Conservation (phyloP, 2,797 vertebrate genomes). For the Pelodytes ibericus region DNA sequence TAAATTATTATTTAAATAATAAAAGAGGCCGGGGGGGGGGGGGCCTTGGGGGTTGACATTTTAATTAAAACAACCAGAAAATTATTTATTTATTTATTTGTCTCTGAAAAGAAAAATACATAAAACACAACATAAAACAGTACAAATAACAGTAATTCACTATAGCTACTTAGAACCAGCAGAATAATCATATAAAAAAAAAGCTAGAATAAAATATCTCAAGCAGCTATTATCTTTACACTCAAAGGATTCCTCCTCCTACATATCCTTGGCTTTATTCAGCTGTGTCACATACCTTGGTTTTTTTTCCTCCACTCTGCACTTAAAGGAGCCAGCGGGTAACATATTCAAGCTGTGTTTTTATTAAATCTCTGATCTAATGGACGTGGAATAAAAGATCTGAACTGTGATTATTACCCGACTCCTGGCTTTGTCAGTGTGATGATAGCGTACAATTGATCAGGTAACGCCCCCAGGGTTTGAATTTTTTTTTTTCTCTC, state of each 20-base stretch:
- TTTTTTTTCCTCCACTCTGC: neutral
- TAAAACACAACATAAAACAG: neutral
- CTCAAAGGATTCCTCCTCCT: neutral
- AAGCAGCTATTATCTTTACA: neutral
- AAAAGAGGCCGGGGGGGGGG: no score
- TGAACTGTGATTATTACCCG: neutral
- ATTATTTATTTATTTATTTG: no score
- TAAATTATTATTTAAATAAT: no score
- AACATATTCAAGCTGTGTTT: neutral
- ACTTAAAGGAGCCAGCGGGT: neutral
- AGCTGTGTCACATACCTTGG: neutral
- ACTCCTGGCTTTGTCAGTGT: conserved; percentile 2
- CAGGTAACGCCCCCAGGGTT: conserved; percentile 10
- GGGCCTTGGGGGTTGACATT: no score
- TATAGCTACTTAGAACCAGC: neutral
- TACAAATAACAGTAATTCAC: neutral
- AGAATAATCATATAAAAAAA: neutral
- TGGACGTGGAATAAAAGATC: neutral
- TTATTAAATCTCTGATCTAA: neutral
- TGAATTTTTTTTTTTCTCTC: neutral
- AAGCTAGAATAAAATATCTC: neutral
- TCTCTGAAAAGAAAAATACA: neutral
- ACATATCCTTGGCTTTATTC: neutral
- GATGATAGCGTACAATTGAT: neutral
- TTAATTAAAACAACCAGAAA: no score